Conservation (phyloP, 2,797 vertebrate genomes). For the Astyanax mexicanus region DNA sequence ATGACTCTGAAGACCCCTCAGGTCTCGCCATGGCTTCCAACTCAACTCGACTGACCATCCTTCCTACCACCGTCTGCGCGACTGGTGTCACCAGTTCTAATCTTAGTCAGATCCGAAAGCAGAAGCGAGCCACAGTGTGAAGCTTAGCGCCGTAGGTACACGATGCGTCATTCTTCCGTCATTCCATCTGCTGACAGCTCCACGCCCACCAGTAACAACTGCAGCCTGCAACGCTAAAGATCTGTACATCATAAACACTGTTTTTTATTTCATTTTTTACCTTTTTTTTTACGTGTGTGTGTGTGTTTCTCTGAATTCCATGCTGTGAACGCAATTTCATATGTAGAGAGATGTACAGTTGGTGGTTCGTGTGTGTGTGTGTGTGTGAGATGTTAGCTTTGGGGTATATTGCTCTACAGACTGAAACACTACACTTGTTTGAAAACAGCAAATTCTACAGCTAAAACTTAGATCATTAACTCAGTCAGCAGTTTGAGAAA, state of each 20-base stretch:
- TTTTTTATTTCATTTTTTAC: slow-evolving; percentile 39
- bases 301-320: slow-evolving; percentile 60
- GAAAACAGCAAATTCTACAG: too few relatives aligned
- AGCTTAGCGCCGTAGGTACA: slow-evolving; percentile 7
- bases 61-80: background rate
- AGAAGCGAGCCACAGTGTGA: background rate
- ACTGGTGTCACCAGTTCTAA: slow-evolving; percentile 7
- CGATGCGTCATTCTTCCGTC: slow-evolving; percentile 13
- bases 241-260: slow-evolving; percentile 28
- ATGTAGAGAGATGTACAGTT: slow-evolving; percentile 57
- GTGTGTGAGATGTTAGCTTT: slow-evolving; percentile 7
- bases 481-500: too few relatives aligned
- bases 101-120: background rate
- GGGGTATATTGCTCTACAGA: slow-evolving; percentile 19
- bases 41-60: slow-evolving; percentile 23
- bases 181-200: slow-evolving; percentile 34
- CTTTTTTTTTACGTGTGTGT: slow-evolving; percentile 56
- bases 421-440: background rate
- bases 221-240: slow-evolving; percentile 48
- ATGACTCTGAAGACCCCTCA: background rate
- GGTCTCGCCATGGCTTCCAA: slow-evolving; percentile 32
- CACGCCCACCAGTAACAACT: slow-evolving; percentile 21
- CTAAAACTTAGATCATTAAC: too few relatives aligned
- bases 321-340: slow-evolving; percentile 60
- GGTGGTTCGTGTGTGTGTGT: too few relatives aligned